phyloP scores from a whole-genome alignment of 2,888 invertebrate genomes.

The Pocota personata region DNA sequence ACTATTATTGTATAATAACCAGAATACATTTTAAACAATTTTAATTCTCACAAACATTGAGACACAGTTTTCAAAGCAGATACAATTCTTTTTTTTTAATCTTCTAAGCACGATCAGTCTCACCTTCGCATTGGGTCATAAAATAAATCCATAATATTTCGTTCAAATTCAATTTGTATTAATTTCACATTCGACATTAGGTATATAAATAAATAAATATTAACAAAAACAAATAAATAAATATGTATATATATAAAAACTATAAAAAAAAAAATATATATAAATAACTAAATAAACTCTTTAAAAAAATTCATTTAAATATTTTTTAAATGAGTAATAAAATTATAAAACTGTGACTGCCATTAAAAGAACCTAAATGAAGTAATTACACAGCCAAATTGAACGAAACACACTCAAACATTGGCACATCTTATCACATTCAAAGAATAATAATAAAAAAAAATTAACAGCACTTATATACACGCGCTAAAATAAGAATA shows the following conservation, averaged over 20 bases:
- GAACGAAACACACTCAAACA: constrained; percentile 44
- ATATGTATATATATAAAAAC: constrained; percentile 30
- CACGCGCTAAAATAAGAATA: constrained; percentile 29
- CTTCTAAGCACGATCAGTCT: background rate
- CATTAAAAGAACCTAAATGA: constrained; percentile 28
- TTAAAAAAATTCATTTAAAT: background rate
- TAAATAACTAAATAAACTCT: constrained; percentile 4
- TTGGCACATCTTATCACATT: constrained; percentile 53
- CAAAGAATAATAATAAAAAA: background rate
- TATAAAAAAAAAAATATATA: constrained; percentile 12
- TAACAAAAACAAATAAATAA: too few species aligned
- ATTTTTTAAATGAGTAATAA: background rate
- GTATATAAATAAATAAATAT: constrained; percentile 44
- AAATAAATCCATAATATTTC: constrained; percentile 81
- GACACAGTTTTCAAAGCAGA: too few species aligned
- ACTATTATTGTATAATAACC: too few species aligned
- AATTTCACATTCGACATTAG: constrained; percentile 73
- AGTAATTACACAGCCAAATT: constrained; percentile 22
- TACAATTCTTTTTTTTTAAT: too few species aligned
- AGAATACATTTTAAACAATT: too few species aligned
- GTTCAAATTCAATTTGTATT: constrained; percentile 81
- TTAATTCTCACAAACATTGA: too few species aligned
- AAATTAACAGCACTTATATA: constrained; percentile 46
- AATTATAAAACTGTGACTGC: background rate
- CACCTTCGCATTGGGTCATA: constrained; percentile 78